phyloP scores from a whole-genome alignment of 2,797 vertebrate genomes.

The Uromys caudimaculatus region DNA sequence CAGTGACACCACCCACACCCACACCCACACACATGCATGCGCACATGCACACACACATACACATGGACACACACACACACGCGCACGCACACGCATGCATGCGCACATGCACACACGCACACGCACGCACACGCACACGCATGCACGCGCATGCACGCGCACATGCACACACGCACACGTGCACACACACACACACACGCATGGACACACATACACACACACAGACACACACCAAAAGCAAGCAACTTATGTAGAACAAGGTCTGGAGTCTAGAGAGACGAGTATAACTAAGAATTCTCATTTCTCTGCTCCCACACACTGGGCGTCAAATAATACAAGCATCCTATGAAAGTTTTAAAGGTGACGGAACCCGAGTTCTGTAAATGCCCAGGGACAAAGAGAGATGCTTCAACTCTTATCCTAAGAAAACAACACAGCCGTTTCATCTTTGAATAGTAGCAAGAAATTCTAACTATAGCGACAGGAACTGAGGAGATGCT shows the following conservation, averaged over 20 bases:
- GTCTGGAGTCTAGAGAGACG: background rate
- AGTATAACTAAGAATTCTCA: background rate
- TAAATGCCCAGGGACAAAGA: background rate
- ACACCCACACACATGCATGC: background rate
- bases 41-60: too few relatives aligned
- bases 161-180: too few relatives aligned
- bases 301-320: background rate
- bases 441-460: background rate
- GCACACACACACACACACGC: too few relatives aligned
- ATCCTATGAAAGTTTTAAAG: background rate
- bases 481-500: background rate
- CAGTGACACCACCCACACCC: background rate
- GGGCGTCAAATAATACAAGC: background rate
- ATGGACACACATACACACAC: too few relatives aligned
- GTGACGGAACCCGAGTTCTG: background rate
- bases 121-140: too few relatives aligned
- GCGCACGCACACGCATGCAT: rapidly evolving
- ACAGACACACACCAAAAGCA: background rate
- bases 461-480: background rate
- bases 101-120: too few relatives aligned
- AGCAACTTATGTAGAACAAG: background rate
- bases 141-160: rapidly evolving
- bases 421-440: background rate
- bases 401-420: background rate
- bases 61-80: too few relatives aligned